Evolutionary conservation across 2,888 invertebrate species (phyloP).

Genomic region (Eupeodes latifasciatus): DNA sequence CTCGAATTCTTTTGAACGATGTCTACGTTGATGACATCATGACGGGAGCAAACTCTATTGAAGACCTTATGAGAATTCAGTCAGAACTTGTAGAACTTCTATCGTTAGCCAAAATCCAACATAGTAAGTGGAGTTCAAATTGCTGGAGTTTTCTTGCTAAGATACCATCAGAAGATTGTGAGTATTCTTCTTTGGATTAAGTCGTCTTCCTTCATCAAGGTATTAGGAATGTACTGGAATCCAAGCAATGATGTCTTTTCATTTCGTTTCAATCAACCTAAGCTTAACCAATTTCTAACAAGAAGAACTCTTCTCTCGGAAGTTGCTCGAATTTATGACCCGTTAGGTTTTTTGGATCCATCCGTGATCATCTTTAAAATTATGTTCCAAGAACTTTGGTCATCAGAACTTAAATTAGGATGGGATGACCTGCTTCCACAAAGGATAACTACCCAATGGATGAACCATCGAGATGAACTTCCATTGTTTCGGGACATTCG

Average conservation of each 20-base stretch:
- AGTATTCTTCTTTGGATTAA: no score
- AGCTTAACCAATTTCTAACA: background rate
- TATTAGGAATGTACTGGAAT: slow-evolving; percentile 22
- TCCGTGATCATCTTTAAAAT: slow-evolving; percentile 6
- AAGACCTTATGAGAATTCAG: background rate
- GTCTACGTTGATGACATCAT: background rate
- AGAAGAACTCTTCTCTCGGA: background rate
- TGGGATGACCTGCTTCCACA: background rate
- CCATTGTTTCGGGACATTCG: background rate
- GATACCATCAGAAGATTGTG: no score
- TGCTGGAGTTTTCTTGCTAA: no score
- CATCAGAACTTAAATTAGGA: background rate
- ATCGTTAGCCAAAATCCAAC: background rate
- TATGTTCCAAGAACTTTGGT: slow-evolving; percentile 8
- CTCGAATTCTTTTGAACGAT: background rate
- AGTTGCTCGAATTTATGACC: background rate
- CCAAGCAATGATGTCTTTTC: slow-evolving; percentile 6
- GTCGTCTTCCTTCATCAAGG: background rate
- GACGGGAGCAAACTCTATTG: background rate
- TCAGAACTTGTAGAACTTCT: slow-evolving; percentile 25
- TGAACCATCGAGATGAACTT: background rate
- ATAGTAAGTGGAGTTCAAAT: slow-evolving; percentile 36
- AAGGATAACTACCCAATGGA: background rate
- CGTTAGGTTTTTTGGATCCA: background rate
- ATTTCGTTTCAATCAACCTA: background rate